These are phyloP conservation scores for Gonatopus flavifemur DNA, from an alignment of 1,140 invertebrate species.

Conservation along the genomic window DNA sequence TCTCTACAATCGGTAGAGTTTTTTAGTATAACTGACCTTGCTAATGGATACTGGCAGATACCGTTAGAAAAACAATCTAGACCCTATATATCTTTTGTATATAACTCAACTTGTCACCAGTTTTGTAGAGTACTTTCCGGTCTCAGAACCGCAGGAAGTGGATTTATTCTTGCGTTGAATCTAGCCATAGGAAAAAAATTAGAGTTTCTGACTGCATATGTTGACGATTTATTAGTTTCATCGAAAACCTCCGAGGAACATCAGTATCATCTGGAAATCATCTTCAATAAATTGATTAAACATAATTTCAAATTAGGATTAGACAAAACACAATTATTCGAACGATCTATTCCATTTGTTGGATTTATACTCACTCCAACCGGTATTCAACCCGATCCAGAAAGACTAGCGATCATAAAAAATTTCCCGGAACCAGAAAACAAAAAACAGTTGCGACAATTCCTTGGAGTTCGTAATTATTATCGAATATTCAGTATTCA, in stretches of 20 bases:
- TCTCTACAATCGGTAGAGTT: slow-evolving; percentile 26
- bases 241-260: slow-evolving; percentile 26
- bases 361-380: slow-evolving; percentile 21
- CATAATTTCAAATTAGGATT: slow-evolving; percentile 23
- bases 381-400: slow-evolving; percentile 36
- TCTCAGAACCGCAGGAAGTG: too few relatives aligned
- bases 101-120: slow-evolving; percentile 22
- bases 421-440: slow-evolving; percentile 38
- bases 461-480: slow-evolving; percentile 41
- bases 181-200: too few relatives aligned
- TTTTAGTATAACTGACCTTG: slow-evolving; percentile 39
- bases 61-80: slow-evolving; percentile 28
- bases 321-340: slow-evolving; percentile 23
- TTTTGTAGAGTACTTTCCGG: slow-evolving; percentile 1
- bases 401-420: slow-evolving; percentile 34
- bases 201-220: too few relatives aligned
- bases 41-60: slow-evolving; percentile 45
- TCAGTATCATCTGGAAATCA: slow-evolving; percentile 15
- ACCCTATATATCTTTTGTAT: slow-evolving; percentile 40
- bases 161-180: too few relatives aligned
- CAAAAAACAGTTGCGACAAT: slow-evolving; percentile 37
- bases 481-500: slow-evolving; percentile 37
- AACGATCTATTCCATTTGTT: slow-evolving; percentile 18
- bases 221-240: too few relatives aligned
- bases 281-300: slow-evolving; percentile 23